Evolutionary conservation across 2,888 invertebrate genomes (phyloP), one percentile per base, ranked within the genome.

Genomic region (Bellardia bayeri): DNA sequence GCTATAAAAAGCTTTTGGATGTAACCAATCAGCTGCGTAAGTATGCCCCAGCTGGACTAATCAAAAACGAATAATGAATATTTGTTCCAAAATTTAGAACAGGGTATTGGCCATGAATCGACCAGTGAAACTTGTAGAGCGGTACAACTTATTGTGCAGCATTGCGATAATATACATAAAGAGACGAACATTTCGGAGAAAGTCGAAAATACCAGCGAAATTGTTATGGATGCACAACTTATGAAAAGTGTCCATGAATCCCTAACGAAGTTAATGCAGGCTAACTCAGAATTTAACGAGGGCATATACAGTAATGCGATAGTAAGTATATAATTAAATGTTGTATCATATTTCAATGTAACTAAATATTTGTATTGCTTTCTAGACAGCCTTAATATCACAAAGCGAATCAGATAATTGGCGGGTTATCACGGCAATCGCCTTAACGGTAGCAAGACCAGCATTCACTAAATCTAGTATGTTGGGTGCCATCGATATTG

Each of bases 171-270:
- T 2, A 90, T 92, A 3, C 91, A 90, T 13, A 89, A 87, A 9
- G 90, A 92, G 82, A 90, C 90, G 4, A 91, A 90, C 13, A 87
- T 91, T 11, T 90, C 91, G 5, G 91, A 92, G 23, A 91, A 91
- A 3, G 90, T 91, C 1, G 92, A 93, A 45, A 93, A 94, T 88
- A 90, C 93, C 9, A 91, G 92, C 3, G 93, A 94, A 88, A 91
- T 93, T 8, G 91, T 93, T 3, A 90, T 91, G 85, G 94, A 94
- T 89, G 93, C 94, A 2, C 91, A 94, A 82, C 91, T 94, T 0
- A 89, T 93, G 0, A 91, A 92, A 68, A 91, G 93, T 81, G 92
- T 91, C 74, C 91, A 92, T 87, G 93, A 93, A 76, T 89, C 93
- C 0, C 90, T 93, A 5, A 91, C 91, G 0, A 91, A 91, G 42